Evolutionary conservation across 1,140 invertebrate genomes (phyloP), one percentile per base, ranked within the genome.

Genomic region (Eubasilissa regina): DNA sequence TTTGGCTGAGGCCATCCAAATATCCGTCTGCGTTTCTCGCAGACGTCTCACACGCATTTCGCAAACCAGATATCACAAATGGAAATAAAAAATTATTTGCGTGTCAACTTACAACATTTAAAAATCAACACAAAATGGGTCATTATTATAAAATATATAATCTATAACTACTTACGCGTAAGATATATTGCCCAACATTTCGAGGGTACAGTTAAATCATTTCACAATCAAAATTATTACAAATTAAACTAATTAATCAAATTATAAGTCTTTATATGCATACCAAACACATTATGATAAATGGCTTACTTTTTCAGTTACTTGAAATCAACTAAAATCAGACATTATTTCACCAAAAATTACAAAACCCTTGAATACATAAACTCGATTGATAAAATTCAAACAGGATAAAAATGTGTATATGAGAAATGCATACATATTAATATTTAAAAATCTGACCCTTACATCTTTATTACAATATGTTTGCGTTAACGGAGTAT

Each of bases 311-410:
- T 9, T 64, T 13, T 64, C 11, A 43, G 68, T 84, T 87, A 89
- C 84, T 89, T 89, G 60, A 89, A 86, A 79, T 89, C 88, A n/a
- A n/a, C n/a, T n/a, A n/a, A n/a, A n/a, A n/a, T n/a, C 25, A 3
- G 25, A 35, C 6, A n/a, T 35, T 35, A 35, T 35, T 35, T 35
- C 25, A 35, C 1, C 25, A 35, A 35, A 35, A 3, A 3, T 35
- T 35, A 35, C 6, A 35, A 35, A 35, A 35, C 25, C 25, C n/a
- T n/a, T n/a, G n/a, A n/a, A n/a, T n/a, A n/a, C n/a, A n/a, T n/a
- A n/a, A n/a, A n/a, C n/a, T n/a, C n/a, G n/a, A n/a, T n/a, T n/a
- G n/a, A n/a, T n/a, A n/a, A n/a, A n/a, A n/a, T n/a, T n/a, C n/a
- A n/a, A n/a, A n/a, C n/a, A n/a, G n/a, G n/a, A n/a, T n/a, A n/a